Base-by-base conservation (phyloP, 2,888 invertebrate genomes). In the Drosophila affinis region DNA sequence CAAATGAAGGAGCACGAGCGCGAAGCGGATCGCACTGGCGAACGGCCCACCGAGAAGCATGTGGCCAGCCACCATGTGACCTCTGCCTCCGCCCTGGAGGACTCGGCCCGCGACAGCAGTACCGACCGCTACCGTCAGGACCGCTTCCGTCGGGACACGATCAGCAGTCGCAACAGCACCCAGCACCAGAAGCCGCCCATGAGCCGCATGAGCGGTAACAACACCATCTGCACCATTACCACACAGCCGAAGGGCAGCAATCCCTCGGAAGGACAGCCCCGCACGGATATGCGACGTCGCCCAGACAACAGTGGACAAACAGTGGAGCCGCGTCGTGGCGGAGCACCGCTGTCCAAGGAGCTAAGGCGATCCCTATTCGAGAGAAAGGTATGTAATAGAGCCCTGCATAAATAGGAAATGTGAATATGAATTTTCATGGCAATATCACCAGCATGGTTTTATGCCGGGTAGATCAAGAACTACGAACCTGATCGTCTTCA, bases 1-100 rank as follows among this genome's bases (percentile, higher is more conserved):
- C 97, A 98, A 91, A 97, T 98, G 96, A 98, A 98, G 90, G 97
- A 97, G 89, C 98, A 98, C 89, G 98, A 98, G 92, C 93, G 97
- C 45, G 97, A 97, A 93, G 98, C 97, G 9, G 96, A 97, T 93
- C 93, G 93, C 39, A 39, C 39, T n/a, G 39, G 39, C n/a, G 39
- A 39, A n/a, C 39, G 39, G n/a, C 14, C 14, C 39, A 39, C n/a
- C 39, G 39, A 39, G 59, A 90, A 89, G 89, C 85, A 93, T 91
- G 82, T 92, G 81, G 75, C 76, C 17, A 56, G 46, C 70, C 45
- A 69, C 39, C 70, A 64, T 18, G 63, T 27, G 14, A 62, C 72
- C 9, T 52, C 70, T 47, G 62, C 68, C 74, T 62, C 70, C 24
- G 68, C 68, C 0, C 55, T 62, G 12, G 59, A 67, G 45, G 67